These are phyloP conservation scores for Murina feae DNA, from an alignment of 2,113 vertebrate species.

Conservation along the genomic window DNA sequence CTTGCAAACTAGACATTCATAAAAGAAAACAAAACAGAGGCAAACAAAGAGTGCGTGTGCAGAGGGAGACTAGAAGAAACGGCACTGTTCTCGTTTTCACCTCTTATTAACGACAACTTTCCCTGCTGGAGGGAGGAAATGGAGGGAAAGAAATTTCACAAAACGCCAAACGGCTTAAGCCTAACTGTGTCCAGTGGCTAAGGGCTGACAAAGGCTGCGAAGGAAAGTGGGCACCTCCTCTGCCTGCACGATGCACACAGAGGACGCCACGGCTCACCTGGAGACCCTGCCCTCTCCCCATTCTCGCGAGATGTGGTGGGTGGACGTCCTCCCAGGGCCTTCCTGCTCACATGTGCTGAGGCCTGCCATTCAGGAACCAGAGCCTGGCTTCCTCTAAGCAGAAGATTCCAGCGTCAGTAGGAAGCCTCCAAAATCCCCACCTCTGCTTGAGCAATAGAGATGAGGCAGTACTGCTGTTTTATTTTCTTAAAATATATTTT, in stretches of 20 bases:
- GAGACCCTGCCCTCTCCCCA: background rate
- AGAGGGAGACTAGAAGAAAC: background rate
- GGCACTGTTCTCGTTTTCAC: background rate
- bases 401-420: background rate
- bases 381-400: background rate
- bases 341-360: background rate
- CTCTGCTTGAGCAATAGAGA: background rate
- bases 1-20: background rate
- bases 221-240: rapidly evolving
- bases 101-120: background rate
- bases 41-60: background rate
- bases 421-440: background rate
- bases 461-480: background rate
- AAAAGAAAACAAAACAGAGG: background rate
- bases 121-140: rapidly evolving
- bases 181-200: background rate
- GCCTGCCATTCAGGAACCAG: background rate
- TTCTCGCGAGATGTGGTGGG: background rate
- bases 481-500: background rate
- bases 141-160: background rate
- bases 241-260: rapidly evolving
- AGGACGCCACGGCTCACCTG: rapidly evolving
- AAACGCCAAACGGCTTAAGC: background rate
- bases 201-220: rapidly evolving
- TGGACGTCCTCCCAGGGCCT: background rate